Percentiles rank a stretch among this genome's conserved stretches.
Evolutionary conservation across 1,140 invertebrate genomes (phyloP).

Genomic region (Zophobas atratus): DNA sequence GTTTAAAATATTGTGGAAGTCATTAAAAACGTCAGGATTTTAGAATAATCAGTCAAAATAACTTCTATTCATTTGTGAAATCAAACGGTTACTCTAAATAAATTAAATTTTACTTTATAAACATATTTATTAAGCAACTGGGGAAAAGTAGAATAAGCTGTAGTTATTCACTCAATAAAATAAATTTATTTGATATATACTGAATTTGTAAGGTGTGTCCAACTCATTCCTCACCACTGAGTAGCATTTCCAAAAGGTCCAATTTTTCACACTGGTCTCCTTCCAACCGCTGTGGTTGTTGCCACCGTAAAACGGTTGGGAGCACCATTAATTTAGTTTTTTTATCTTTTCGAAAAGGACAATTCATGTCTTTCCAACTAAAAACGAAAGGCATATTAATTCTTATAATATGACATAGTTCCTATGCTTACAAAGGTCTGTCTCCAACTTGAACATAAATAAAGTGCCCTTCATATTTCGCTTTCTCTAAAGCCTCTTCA

Average conservation of each 20-base stretch:
- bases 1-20: no score
- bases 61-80: no score
- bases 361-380: slow-evolving; percentile 82
- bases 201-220: no score
- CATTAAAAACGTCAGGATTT: no score
- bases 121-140: not conserved
- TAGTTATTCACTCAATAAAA: no score
- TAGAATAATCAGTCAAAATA: no score
- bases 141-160: no score
- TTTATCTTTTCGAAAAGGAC: slow-evolving; percentile 80
- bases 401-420: slow-evolving; percentile 43
- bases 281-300: slow-evolving; percentile 79
- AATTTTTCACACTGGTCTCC: slow-evolving; percentile 78
- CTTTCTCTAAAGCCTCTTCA: slow-evolving; percentile 72
- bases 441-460: slow-evolving; percentile 81
- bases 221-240: slow-evolving; percentile 71
- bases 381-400: slow-evolving; percentile 1
- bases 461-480: slow-evolving; percentile 74
- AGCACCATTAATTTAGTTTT: slow-evolving; percentile 79
- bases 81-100: no score
- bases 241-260: slow-evolving; percentile 79
- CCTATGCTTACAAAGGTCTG: slow-evolving; percentile 73
- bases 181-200: no score
- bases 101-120: not conserved
- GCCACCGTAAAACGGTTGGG: slow-evolving; percentile 82